Conservation (phyloP, 2,113 vertebrate species). For the Pluvialis apricaria region DNA sequence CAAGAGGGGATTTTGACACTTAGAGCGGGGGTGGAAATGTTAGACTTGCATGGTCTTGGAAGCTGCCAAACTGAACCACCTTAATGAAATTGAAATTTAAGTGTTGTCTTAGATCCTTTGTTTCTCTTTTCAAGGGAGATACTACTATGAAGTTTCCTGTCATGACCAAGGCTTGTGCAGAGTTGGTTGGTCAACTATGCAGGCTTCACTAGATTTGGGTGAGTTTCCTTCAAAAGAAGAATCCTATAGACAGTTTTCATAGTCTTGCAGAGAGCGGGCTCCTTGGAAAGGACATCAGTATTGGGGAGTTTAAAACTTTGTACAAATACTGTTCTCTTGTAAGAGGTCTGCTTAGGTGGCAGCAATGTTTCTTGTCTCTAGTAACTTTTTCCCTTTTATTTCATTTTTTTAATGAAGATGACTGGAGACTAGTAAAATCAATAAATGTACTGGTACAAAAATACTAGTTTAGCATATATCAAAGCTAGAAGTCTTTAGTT, state of each 20-base stretch:
- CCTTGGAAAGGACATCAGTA: not conserved
- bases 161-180: constrained; percentile 95
- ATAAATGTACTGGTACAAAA: not conserved
- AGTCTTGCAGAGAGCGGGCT: not conserved
- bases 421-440: not conserved
- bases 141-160: constrained; percentile 93
- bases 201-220: constrained; percentile 93
- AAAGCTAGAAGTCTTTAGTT: not conserved
- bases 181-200: constrained; percentile 92
- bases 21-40: not conserved
- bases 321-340: not conserved
- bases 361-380: not conserved
- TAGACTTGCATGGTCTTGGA: not conserved
- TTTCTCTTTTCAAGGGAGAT: constrained; percentile 77
- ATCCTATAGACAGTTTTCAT: not conserved
- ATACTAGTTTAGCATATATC: not conserved
- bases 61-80: not conserved
- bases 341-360: not conserved
- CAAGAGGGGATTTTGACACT: not conserved
- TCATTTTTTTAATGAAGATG: not conserved
- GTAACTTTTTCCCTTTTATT: not conserved
- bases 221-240: constrained; percentile 31
- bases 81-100: not conserved
- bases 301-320: accelerated
- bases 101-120: not conserved